Evolutionary conservation across 2,113 vertebrate species (phyloP).

Genomic region (Alaudala cheleensis): DNA sequence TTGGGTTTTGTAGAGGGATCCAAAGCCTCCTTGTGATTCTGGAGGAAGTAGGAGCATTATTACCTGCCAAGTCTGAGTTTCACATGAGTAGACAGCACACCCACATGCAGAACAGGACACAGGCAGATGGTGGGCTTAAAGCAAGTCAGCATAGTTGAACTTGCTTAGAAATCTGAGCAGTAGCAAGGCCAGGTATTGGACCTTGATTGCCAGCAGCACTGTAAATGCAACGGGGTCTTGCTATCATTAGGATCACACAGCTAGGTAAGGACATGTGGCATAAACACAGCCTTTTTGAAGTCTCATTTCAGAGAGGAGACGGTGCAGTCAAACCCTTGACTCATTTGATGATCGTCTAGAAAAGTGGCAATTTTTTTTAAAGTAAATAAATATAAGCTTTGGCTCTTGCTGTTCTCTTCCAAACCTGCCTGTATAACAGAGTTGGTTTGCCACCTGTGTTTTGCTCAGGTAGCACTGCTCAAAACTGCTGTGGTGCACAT

Average conservation of each 20-base stretch:
- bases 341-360: neutral
- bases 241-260: neutral
- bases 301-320: neutral
- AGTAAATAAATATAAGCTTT: neutral
- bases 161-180: neutral
- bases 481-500: neutral
- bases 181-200: neutral
- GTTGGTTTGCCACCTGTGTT: neutral
- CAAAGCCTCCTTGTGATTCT: neutral
- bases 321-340: neutral
- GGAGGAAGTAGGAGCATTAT: neutral
- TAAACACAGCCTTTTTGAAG: neutral
- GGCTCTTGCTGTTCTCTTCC: neutral
- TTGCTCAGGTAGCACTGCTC: neutral
- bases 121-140: neutral
- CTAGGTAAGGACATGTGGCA: neutral
- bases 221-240: neutral
- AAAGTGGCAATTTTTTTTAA: too few species aligned
- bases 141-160: neutral
- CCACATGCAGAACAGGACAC: rapidly evolving
- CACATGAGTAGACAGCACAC: rapidly evolving
- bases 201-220: neutral
- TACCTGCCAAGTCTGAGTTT: neutral
- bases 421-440: neutral
- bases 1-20: neutral